These are phyloP conservation scores for Drosophila nasuta DNA, from an alignment of 1,140 invertebrate genomes.

Conservation along the genomic window DNA sequence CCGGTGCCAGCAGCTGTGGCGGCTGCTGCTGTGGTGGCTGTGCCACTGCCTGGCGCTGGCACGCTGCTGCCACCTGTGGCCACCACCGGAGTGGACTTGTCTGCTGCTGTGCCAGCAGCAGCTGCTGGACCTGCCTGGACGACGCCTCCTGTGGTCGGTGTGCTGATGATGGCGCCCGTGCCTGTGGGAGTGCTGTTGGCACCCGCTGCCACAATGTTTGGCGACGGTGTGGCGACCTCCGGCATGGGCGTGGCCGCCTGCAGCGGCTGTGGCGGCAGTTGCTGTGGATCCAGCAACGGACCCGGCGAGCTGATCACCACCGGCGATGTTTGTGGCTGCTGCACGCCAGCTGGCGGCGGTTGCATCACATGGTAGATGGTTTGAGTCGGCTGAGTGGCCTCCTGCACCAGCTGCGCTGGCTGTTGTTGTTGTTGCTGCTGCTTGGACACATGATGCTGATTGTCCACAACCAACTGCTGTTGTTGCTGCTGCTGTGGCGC, in stretches of 20 bases:
- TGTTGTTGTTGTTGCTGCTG: constrained; percentile 69
- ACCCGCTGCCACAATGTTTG: constrained; percentile 26
- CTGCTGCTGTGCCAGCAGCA: constrained; percentile 20
- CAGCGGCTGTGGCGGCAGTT: constrained; percentile 45
- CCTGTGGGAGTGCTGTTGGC: constrained; percentile 71
- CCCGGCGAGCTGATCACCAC: constrained; percentile 60
- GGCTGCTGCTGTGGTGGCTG: neutral
- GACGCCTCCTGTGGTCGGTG: constrained; percentile 53
- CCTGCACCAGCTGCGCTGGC: constrained; percentile 52
- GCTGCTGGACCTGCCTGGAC: constrained; percentile 1
- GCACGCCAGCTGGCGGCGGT: constrained; percentile 34
- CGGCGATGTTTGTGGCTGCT: constrained; percentile 82
- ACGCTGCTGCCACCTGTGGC: constrained; percentile 13
- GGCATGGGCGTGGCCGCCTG: constrained; percentile 61
- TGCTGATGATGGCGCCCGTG: constrained; percentile 45
- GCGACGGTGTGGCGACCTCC: constrained; percentile 51
- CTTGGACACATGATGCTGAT: constrained; percentile 78
- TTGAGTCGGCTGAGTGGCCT: constrained; percentile 54
- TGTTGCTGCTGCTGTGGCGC: constrained; percentile 85
- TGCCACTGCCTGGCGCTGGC: constrained; percentile 11
- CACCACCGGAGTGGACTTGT: constrained; percentile 67
- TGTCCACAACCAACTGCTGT: constrained; percentile 41
- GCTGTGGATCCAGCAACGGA: constrained; percentile 58
- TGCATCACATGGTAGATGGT: constrained; percentile 65
- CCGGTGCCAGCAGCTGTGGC: constrained; percentile 51